Conservation (phyloP, 2,888 invertebrate species). For the Lepas anatifera region DNA sequence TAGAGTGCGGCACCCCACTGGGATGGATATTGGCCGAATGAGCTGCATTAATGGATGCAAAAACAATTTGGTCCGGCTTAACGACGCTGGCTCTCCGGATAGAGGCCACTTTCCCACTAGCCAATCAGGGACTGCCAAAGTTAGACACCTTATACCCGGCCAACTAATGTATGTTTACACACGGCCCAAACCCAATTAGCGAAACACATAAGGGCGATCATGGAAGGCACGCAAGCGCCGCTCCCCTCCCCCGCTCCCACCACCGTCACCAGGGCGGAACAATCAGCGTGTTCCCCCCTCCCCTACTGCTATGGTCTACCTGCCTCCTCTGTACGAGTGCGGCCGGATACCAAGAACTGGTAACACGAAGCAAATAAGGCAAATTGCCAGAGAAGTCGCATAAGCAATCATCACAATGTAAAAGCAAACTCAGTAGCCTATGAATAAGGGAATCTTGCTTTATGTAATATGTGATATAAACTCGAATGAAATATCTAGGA, state of each 20-base stretch:
- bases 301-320: background rate
- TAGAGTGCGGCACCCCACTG: background rate
- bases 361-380: too few species aligned
- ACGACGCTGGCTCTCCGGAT: background rate
- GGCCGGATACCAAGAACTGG: too few species aligned
- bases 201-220: slow-evolving; percentile 7
- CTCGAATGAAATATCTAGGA: too few species aligned
- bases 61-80: slow-evolving; percentile 2
- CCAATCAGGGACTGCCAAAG: background rate
- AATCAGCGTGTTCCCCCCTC: background rate
- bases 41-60: slow-evolving; percentile 7
- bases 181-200: slow-evolving; percentile 1
- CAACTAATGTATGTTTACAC: slow-evolving; percentile 7
- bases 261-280: background rate
- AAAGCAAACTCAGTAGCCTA: too few species aligned
- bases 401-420: too few species aligned
- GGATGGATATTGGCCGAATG: background rate
- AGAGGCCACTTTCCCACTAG: background rate
- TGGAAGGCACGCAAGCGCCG: background rate
- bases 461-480: too few species aligned
- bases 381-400: too few species aligned
- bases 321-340: too few species aligned
- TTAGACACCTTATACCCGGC: slow-evolving; percentile 7
- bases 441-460: too few species aligned
- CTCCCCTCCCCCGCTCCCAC: too few species aligned